Conservation (phyloP, 2,888 invertebrate species). For the Platycheirus albimanus region DNA sequence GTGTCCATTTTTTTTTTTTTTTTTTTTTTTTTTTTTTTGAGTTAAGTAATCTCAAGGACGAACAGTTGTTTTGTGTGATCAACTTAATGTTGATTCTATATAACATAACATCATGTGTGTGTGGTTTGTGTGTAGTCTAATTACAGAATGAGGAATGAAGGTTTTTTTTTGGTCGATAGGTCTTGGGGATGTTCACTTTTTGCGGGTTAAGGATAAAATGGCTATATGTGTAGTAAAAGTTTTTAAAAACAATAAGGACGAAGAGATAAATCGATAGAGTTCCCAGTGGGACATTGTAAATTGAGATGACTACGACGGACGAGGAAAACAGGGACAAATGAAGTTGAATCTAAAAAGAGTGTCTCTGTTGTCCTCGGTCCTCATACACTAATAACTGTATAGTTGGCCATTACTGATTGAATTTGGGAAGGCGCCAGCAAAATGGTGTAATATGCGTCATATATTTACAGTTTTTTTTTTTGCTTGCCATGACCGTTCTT, state of each 20-base stretch:
- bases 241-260: constrained; percentile 40
- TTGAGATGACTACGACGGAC: constrained; percentile 45
- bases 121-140: constrained; percentile 47
- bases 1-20: background rate
- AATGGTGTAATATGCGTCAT: constrained; percentile 52
- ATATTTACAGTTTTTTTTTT: constrained; percentile 30
- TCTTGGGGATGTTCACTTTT: constrained; percentile 26
- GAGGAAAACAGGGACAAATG: constrained; percentile 21
- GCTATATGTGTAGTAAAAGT: background rate
- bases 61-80: constrained; percentile 37
- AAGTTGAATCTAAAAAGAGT: constrained; percentile 33
- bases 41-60: constrained; percentile 36
- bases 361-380: background rate
- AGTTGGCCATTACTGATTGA: constrained; percentile 42
- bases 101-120: constrained; percentile 38
- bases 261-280: constrained; percentile 53
- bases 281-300: constrained; percentile 32
- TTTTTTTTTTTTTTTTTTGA: too few species aligned
- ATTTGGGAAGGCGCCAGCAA: constrained; percentile 61
- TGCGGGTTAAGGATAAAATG: constrained; percentile 38
- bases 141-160: constrained; percentile 29
- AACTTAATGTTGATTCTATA: constrained; percentile 20
- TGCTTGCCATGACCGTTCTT: constrained; percentile 16
- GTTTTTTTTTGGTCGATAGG: constrained; percentile 2
- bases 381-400: background rate